Percentiles rank a stretch among this genome's conserved stretches.
Evolutionary conservation across 2,113 vertebrate species (phyloP).

Genomic region (Chinchilla lanigera): DNA sequence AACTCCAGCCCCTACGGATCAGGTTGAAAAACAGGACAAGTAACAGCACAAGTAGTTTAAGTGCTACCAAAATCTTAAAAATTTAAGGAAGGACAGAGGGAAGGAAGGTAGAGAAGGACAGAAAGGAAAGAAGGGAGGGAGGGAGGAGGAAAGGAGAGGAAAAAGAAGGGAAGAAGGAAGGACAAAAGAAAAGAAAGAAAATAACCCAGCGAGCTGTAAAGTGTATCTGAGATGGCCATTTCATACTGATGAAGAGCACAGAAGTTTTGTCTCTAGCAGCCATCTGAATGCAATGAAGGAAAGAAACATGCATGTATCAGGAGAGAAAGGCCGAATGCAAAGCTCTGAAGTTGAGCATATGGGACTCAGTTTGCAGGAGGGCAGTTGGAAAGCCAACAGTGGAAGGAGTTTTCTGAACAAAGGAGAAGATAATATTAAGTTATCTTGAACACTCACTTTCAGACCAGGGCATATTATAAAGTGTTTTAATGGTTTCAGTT

Average conservation of each 20-base stretch:
- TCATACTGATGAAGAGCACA: not conserved
- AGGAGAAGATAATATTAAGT: not conserved
- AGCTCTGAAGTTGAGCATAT: not conserved
- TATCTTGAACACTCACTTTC: not conserved
- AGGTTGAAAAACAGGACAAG: not conserved
- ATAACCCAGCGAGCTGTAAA: not conserved
- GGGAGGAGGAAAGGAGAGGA: too few species aligned
- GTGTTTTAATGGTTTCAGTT: not conserved
- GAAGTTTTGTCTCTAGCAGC: not conserved
- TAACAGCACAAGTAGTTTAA: not conserved
- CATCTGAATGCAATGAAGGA: not conserved
- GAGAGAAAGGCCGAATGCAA: not conserved
- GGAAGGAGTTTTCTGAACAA: not conserved
- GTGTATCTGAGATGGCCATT: rapidly evolving
- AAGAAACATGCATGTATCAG: not conserved
- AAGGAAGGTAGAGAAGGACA: rapidly evolving
- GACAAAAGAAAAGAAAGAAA: not conserved
- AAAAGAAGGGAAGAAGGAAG: too few species aligned
- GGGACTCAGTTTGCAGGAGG: rapidly evolving
- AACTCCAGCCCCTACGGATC: not conserved
- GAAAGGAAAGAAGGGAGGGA: rapidly evolving
- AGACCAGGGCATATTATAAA: not conserved
- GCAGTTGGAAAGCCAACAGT: not conserved
- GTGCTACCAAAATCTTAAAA: not conserved
- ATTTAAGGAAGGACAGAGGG: not conserved